A percentile compares a stretch with the other conserved stretches of the same genome.
Evolutionary conservation across 2,888 invertebrate genomes (phyloP).

Genomic region (Candidula unifasciata): DNA sequence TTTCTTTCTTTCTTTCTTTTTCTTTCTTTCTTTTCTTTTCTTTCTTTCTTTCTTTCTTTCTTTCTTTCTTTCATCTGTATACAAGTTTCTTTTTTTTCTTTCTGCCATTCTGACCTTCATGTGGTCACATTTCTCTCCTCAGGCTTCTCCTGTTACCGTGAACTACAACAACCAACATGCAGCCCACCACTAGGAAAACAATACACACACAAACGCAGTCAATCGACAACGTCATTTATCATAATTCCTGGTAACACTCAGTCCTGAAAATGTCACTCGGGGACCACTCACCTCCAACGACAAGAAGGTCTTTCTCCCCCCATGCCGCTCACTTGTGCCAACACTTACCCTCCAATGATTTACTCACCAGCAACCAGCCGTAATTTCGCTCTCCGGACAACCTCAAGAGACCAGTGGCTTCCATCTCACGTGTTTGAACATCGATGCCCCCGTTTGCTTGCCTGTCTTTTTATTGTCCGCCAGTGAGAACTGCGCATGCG

Average conservation of each 20-base stretch:
- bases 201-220: neutral
- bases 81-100: too few relatives aligned
- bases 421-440: too few relatives aligned
- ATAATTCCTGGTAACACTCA: neutral
- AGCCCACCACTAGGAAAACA: neutral
- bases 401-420: slow-evolving; percentile 26
- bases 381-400: neutral
- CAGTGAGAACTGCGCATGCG: slow-evolving; percentile 1
- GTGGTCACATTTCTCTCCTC: too few relatives aligned
- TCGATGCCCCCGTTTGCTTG: neutral
- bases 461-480: slow-evolving; percentile 14
- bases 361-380: slow-evolving; percentile 19
- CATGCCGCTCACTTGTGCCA: slow-evolving; percentile 11
- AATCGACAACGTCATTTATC: slow-evolving; percentile 12
- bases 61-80: too few relatives aligned
- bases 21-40: too few relatives aligned
- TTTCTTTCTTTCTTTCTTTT: too few relatives aligned
- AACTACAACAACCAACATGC: neutral
- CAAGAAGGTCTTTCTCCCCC: too few relatives aligned
- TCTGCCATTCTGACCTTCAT: too few relatives aligned
- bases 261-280: neutral
- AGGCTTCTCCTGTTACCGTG: too few relatives aligned
- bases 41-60: too few relatives aligned
- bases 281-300: slow-evolving; percentile 1
- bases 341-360: slow-evolving; percentile 35